Evolutionary conservation across 2,113 vertebrate genomes (phyloP).

Genomic region (Aepyceros melampus): DNA sequence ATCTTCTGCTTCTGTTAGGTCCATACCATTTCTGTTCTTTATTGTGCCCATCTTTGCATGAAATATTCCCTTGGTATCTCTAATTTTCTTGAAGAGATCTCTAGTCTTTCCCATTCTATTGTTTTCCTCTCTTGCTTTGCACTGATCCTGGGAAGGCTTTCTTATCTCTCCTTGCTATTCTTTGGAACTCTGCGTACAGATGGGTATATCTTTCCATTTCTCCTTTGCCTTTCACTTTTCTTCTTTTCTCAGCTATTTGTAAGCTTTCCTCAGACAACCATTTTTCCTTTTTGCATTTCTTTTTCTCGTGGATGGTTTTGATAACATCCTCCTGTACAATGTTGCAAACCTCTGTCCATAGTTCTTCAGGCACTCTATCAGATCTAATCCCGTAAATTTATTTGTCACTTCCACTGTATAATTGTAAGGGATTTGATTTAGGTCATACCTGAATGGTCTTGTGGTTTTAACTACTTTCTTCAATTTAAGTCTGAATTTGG

Average conservation of each 20-base stretch:
- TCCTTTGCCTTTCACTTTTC: neutral
- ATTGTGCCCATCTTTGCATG: neutral
- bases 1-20: neutral
- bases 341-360: neutral
- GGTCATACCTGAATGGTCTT: neutral
- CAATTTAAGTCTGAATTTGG: neutral
- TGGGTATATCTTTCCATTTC: neutral
- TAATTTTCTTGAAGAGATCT: neutral
- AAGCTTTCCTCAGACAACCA: neutral
- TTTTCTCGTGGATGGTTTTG: neutral
- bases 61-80: neutral
- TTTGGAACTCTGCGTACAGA: neutral
- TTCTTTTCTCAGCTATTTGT: neutral
- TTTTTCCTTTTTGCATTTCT: neutral
- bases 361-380: neutral
- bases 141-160: neutral
- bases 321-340: neutral
- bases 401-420: neutral
- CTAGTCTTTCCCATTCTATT: neutral
- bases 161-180: neutral
- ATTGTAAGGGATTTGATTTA: neutral
- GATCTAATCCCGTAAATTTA: neutral
- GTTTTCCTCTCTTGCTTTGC: neutral
- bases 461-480: neutral
- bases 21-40: neutral